phyloP scores from a whole-genome alignment of 2,888 invertebrate species.

The Venusia cambrica region DNA sequence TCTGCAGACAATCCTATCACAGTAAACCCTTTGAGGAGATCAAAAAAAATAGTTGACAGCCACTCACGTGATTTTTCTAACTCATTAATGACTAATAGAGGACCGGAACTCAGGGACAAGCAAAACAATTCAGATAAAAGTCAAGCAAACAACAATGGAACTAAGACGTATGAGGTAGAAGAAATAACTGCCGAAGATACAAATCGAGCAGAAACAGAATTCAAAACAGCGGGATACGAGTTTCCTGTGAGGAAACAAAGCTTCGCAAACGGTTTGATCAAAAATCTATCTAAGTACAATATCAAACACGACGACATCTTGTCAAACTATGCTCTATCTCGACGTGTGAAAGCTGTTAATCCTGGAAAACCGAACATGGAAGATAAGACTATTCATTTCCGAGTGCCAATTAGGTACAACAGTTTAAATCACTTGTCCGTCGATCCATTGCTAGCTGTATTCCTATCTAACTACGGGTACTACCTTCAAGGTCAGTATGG shows the following conservation, averaged over 20 bases:
- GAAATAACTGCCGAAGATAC: conserved; percentile 19
- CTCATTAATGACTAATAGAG: no score
- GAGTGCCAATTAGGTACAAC: conserved; percentile 60
- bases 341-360: conserved; percentile 33
- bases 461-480: conserved; percentile 83
- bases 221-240: conserved; percentile 27
- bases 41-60: no score
- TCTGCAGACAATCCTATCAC: no score
- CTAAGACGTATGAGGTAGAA: conserved; percentile 45
- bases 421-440: conserved; percentile 78
- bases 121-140: not conserved
- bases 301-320: conserved; percentile 49
- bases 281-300: conserved; percentile 57
- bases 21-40: no score
- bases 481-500: conserved; percentile 72
- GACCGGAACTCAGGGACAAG: no score
- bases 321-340: conserved; percentile 56
- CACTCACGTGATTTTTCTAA: no score
- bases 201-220: conserved; percentile 19
- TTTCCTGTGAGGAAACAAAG: conserved; percentile 31
- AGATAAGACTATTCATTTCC: conserved; percentile 32
- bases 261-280: conserved; percentile 34
- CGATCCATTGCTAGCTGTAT: conserved; percentile 81
- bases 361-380: conserved; percentile 24
- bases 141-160: conserved; percentile 4